Evolutionary conservation across 2,888 invertebrate species (phyloP).

Genomic region (Andrena praecox): DNA sequence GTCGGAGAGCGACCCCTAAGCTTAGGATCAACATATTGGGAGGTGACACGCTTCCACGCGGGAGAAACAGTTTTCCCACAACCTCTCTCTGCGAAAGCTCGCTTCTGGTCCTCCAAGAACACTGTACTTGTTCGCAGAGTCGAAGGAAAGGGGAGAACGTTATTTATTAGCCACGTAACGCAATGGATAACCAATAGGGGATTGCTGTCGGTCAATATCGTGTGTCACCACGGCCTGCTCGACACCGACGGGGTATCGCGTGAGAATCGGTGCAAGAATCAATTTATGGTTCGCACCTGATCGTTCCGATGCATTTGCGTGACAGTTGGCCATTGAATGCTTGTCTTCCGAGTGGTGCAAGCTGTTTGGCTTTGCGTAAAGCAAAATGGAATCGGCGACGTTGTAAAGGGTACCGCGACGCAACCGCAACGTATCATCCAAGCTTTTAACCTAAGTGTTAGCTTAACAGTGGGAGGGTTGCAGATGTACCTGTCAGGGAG

Average conservation of each 20-base stretch:
- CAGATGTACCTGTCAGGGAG: too few species aligned
- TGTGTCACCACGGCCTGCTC: slow-evolving; percentile 8
- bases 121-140: neutral
- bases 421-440: too few species aligned
- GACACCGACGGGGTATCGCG: slow-evolving; percentile 47
- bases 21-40: slow-evolving; percentile 58
- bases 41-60: slow-evolving; percentile 12
- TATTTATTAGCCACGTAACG: slow-evolving; percentile 44
- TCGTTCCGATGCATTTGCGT: slow-evolving; percentile 52
- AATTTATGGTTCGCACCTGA: slow-evolving; percentile 55
- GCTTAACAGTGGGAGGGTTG: too few species aligned
- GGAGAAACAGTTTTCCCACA: slow-evolving; percentile 49
- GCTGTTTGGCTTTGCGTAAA: neutral
- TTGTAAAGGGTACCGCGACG: neutral
- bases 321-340: slow-evolving; percentile 42
- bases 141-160: neutral
- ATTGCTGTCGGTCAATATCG: slow-evolving; percentile 29
- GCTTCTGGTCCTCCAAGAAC: neutral
- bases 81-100: slow-evolving; percentile 1
- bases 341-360: neutral
- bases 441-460: too few species aligned
- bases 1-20: slow-evolving; percentile 20
- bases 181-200: slow-evolving; percentile 28
- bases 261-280: slow-evolving; percentile 60
- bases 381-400: neutral